Base-by-base conservation (phyloP, 2,888 invertebrate genomes). In the Hypena proboscidalis region DNA sequence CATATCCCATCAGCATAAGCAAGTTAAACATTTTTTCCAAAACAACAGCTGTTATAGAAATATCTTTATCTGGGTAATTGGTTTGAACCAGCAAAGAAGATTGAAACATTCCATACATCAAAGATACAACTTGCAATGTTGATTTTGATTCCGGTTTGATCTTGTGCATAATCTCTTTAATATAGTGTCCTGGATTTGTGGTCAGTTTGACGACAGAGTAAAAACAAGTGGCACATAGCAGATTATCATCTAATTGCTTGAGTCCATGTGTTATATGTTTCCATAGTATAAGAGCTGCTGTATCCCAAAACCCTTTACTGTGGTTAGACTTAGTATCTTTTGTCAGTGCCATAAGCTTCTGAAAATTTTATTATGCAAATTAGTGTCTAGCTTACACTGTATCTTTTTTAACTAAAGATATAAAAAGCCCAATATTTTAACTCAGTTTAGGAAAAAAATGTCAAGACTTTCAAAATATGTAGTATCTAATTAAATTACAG, bases 81-180 rank as follows among this genome's bases (percentile, higher is more conserved):
- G 58, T 58, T 23, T 72, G 64, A 32, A 53, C 58, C 2, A 88
- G 57, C 58, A 76, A 86, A 55, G 78, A 65, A 27, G 90, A 90
- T 57, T 91, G 89, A 53, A 87, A 86, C 51, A 90, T 60, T 35
- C 91, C 91, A 77, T 89, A 89, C 63, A 85, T 83, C n/a, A 88
- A 53, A 26, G 86, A 84, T 11, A 82, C 67, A 10, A 68, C 73
- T 51, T 67, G 64, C 14, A 61, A 60, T 29, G 66, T 75, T 33
- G 62, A 67, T 9, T 36, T 34, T 22, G 58, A 63, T 7, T 65
- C 55, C 26, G 53, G 61, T 17, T 37, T 48, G 10, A 23, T 37
- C 21, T n/a, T 49, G 36, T n/a, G 50, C 32, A 8, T 37, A 78
- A 36, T 52, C 2, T 19, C 13, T 20, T 36, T 14, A 9, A 13